Evolutionary conservation across 2,888 invertebrate genomes (phyloP), one percentile per base, ranked within the genome.

Genomic region (Lasioglossum lativentre): DNA sequence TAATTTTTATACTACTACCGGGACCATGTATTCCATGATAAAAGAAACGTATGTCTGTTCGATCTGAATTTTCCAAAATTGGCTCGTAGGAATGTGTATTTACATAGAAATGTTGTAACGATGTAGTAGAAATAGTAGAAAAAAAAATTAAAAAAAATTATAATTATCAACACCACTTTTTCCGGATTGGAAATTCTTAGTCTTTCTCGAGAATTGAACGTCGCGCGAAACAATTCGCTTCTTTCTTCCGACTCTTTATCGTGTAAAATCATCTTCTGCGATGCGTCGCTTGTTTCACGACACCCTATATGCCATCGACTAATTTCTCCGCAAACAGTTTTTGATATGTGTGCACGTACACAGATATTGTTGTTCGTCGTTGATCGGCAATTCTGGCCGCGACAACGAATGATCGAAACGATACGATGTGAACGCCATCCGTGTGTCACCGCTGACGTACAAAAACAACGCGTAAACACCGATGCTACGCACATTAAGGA

Each of bases 321-420:
- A 27, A 27, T 59, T 78, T 38, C 30, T 70, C 30, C 70, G 34
- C 75, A 14, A 38, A 63, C 63, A 27, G n/a, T 59, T 38, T n/a
- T 34, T 84, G 86, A 85, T 86, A 86, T 86, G 80, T 78, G 71
- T 73, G 63, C 78, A 45, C 71, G 71, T 66, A 52, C 47, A 80
- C 74, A 74, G 27, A 71, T 27, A 84, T 56, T 47, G 73, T 38
- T 75, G 68, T 74, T 85, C 70, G 8, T 47, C 30, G 10, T 47
- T 16, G 45, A 56, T 47, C 79, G 56, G 38, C 74, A 45, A 38
- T 40, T n/a, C 1, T 30, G 42, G 30, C 68, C 12, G 27, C 45
- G 47, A 23, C 23, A 47, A 42, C 1, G 23, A 68, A 16, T 8
- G 45, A 73, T 45, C 30, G 34, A 30, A 82, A 82, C 76, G 59